phyloP scores from a whole-genome alignment of 2,113 vertebrate genomes.

The Odontophorus gujanensis region DNA sequence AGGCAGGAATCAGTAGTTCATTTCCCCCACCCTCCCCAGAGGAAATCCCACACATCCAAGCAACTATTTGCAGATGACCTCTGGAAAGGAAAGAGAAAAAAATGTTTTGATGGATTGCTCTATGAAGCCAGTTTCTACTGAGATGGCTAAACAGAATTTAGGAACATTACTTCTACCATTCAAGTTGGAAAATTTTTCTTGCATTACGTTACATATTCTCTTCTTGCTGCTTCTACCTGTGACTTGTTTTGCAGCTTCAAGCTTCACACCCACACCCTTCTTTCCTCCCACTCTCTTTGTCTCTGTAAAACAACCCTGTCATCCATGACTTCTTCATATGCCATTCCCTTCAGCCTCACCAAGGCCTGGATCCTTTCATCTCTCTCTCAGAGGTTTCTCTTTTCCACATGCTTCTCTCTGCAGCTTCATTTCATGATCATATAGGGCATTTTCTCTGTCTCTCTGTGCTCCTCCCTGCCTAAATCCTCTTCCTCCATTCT shows the following conservation, averaged over 20 bases:
- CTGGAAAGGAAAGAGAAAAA: slow-evolving; percentile 4
- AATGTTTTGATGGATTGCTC: background rate
- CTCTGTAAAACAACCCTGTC: slow-evolving; percentile 3
- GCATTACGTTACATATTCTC: background rate
- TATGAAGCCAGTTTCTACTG: slow-evolving; percentile 9
- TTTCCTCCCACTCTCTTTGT: slow-evolving; percentile 54
- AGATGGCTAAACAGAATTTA: background rate
- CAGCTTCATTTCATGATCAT: background rate
- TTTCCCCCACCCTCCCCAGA: background rate
- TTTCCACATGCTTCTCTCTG: background rate
- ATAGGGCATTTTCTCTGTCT: background rate
- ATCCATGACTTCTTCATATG: slow-evolving; percentile 12
- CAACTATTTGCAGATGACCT: slow-evolving; percentile 20
- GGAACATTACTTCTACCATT: background rate
- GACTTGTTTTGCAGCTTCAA: background rate
- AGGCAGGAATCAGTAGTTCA: background rate
- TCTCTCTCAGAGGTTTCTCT: background rate
- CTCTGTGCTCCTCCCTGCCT: background rate
- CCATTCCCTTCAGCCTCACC: background rate
- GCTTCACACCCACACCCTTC: slow-evolving; percentile 50
- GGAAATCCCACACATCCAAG: slow-evolving; percentile 15
- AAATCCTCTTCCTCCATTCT: background rate
- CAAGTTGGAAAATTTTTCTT: background rate
- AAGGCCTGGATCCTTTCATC: background rate
- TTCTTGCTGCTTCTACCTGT: slow-evolving; percentile 36